phyloP scores from a whole-genome alignment of 1,140 invertebrate species.

The Bombus fervidus region DNA sequence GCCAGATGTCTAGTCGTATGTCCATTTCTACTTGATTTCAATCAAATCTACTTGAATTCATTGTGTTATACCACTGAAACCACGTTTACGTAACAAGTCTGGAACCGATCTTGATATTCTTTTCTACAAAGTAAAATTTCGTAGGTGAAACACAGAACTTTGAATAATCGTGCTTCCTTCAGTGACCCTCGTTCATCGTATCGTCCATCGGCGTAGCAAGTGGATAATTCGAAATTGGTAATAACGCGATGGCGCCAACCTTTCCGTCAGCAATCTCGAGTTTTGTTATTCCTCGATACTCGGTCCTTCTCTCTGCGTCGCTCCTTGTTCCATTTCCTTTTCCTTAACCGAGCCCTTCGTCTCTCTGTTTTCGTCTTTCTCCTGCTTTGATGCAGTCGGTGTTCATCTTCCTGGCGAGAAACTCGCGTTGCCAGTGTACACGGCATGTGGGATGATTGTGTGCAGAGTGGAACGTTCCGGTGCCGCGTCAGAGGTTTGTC shows the following conservation, averaged over 20 bases:
- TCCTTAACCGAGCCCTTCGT: neutral
- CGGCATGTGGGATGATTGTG: slow-evolving; percentile 78
- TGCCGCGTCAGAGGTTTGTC: slow-evolving; percentile 79
- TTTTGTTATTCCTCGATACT: slow-evolving; percentile 76
- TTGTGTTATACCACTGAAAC: neutral
- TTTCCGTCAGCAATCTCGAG: slow-evolving; percentile 81
- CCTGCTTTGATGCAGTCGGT: no score
- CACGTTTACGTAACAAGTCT: neutral
- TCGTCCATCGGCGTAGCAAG: slow-evolving; percentile 63
- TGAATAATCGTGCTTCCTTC: slow-evolving; percentile 45
- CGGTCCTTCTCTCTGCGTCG: slow-evolving; percentile 39
- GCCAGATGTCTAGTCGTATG: neutral
- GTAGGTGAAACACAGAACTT: slow-evolving; percentile 13
- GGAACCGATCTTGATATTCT: neutral
- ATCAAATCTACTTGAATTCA: no score
- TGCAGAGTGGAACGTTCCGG: slow-evolving; percentile 75
- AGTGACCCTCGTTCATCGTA: slow-evolving; percentile 71
- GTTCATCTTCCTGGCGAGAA: slow-evolving; percentile 3
- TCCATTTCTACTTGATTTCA: neutral
- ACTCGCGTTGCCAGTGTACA: slow-evolving; percentile 33
- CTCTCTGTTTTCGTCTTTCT: slow-evolving; percentile 3
- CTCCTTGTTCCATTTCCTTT: slow-evolving; percentile 15
- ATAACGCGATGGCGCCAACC: slow-evolving; percentile 83
- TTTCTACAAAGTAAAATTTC: neutral
- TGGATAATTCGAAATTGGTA: slow-evolving; percentile 83